Evolutionary conservation across 2,888 invertebrate species (phyloP), one percentile per base, ranked within the genome.

Genomic region (Idaea dimidiata): DNA sequence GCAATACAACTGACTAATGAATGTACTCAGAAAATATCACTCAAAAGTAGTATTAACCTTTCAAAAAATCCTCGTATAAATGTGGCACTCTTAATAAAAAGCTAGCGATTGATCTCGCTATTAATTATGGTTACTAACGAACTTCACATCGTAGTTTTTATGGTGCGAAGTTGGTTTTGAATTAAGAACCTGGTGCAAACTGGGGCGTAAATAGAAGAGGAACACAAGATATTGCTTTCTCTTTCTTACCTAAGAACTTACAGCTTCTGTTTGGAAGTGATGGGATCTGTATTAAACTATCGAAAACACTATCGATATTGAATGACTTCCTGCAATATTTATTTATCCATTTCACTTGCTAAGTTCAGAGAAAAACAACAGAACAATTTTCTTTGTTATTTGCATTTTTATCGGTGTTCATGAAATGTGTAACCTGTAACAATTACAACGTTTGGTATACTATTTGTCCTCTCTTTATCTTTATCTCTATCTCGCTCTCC

Each of bases 1-100:
- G 64, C 65, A 68, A 66, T 65, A 71, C 65, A 61, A 67, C 68
- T 67, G 64, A 69, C 66, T 68, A 66, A 63, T 43, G 61, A 67
- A 65, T 68, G 64, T 68, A 67, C 62, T 65, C 66, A 64, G 67
- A 66, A 60, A 63, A 62, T 18, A 56, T 18, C 56, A 56, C 18
- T 17, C 56, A 56, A 18, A 56, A 17, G 56, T 43, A 43, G 43
- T 56, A 56, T 56, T 43, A 43, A 43, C 43, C 54, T 63, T 66
- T 53, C 24, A 63, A 60, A 62, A 60, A 57, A 60, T 59, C 58
- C 61, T 56, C 56, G 18, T 56, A 56, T 56, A 56, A 56, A 56
- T 17, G 7, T 17, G 17, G 56, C 43, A 43, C 18, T 10, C 56
- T 56, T 43, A 56, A 18, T 16, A 53, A 17, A 16, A 55, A 55